These are phyloP conservation scores for Erannis defoliaria DNA, from an alignment of 2,888 invertebrate genomes.

Conservation along the genomic window DNA sequence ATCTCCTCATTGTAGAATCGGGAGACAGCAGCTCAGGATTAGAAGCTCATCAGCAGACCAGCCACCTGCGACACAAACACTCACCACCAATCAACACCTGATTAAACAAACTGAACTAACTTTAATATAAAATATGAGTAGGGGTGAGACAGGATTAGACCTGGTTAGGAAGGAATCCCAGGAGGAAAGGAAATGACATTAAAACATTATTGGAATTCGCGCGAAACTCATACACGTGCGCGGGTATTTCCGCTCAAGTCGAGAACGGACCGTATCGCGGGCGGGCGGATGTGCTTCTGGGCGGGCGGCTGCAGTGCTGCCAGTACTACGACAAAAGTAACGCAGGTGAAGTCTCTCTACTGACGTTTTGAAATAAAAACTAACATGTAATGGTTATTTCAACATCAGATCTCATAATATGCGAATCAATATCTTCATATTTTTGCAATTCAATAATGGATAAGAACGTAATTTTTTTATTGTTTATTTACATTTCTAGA, in stretches of 20 bases:
- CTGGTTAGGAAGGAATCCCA: slow-evolving; percentile 27
- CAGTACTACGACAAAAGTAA: neutral
- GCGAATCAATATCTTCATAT: neutral
- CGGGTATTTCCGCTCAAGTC: slow-evolving; percentile 60
- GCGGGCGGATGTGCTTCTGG: slow-evolving; percentile 79
- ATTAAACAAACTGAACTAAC: slow-evolving; percentile 53
- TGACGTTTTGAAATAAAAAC: neutral
- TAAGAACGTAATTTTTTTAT: neutral
- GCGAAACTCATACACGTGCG: slow-evolving; percentile 72
- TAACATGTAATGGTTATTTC: neutral
- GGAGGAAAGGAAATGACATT: slow-evolving; percentile 43
- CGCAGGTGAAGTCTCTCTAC: neutral
- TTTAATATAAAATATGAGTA: slow-evolving; percentile 38
- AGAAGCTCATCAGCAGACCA: slow-evolving; percentile 70
- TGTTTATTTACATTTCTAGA: neutral
- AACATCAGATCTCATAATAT: too few species aligned
- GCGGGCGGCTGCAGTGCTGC: slow-evolving; percentile 65
- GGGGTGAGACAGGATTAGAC: slow-evolving; percentile 31
- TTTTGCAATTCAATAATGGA: neutral
- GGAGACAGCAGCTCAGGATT: slow-evolving; percentile 52
- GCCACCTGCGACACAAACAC: slow-evolving; percentile 69
- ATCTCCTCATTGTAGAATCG: slow-evolving; percentile 69
- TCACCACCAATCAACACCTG: slow-evolving; percentile 71
- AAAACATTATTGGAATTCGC: slow-evolving; percentile 59
- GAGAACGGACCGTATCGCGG: slow-evolving; percentile 76